Evolutionary conservation across 2,113 vertebrate species (phyloP), one percentile per base, ranked within the genome.

Genomic region (Brachyhypopomus gauderio): DNA sequence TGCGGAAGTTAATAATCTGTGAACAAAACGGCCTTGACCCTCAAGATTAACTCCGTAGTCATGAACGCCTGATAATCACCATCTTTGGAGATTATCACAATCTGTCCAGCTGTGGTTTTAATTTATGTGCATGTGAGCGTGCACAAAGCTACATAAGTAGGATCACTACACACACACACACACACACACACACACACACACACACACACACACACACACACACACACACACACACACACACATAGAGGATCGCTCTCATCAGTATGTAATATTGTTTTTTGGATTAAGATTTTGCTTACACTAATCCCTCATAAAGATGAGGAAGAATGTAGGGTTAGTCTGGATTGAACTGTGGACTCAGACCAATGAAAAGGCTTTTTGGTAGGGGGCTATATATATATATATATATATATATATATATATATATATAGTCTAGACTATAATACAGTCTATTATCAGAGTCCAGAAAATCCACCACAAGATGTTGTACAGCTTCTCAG

Each of bases 1-100:
- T 52, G 45, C 12, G 9, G 66, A 9, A 34, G 12, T 70, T 70
- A 70, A 70, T 70, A 70, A 70, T 23, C 66, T 59, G 72, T 22
- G 62, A 84, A 72, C 70, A 85, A 72, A 87, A 82, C 83, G 87
- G 87, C 87, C 85, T 89, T 90, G 88, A 92, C 90, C 91, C 88
- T 19, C 22, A 62, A 90, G 90, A 92, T 92, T 90, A 92, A 92
- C 84, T 80, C 87, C 89, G 86, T 86, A 91, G 83, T 87, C 87
- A 85, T 81, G 72, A 91, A 90, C 78, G 86, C 85, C 85, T 79
- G 86, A 91, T 92, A 82, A 91, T 90, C 83, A 82, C 84, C 62
- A 88, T 89, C 82, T 92, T 91, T 77, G 77, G 59, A 80, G 90
- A 90, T 92, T 88, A 92, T 79, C 87, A 87, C 84, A 88, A 92